Evolutionary conservation across 1,140 invertebrate species (phyloP), one percentile per base, ranked within the genome.

Genomic region (Mesaphorura yosii): DNA sequence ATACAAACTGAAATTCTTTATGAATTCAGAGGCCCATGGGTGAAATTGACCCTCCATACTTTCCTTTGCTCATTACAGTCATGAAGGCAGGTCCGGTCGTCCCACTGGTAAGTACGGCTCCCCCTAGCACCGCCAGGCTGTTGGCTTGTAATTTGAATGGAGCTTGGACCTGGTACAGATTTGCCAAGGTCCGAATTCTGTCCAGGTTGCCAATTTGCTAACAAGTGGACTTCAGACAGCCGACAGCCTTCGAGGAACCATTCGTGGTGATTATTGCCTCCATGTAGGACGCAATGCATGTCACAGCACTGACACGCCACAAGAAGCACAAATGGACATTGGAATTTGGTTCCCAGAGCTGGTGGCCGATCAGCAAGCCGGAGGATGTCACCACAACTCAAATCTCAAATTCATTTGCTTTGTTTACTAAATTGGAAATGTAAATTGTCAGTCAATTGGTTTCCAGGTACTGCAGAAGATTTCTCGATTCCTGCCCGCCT

Each of bases 151-250:
- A n/a, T n/a, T n/a, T n/a, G n/a, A n/a, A n/a, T n/a, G 12, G 34
- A 37, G n/a, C n/a, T 6, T 46, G 62, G 7, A 19, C 23, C 6
- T 19, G 10, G 40, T 6, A 27, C 53, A 73, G 71, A 73, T 75
- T 4, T 78, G 74, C 75, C 68, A 77, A 70, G 80, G 80, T 40
- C 67, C 72, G 50, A 72, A 75, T 55, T 75, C 71, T 26, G 77
- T 82, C 20, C 76, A 75, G 59, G 76, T 73, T 53, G 78, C 76
- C 14, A 72, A 80, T 55, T 65, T 64, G 25, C 76, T 81, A 69
- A 69, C 82, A 42, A 80, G 79, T 44, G 79, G 75, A 44, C 81
- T 79, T 40, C 77, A 81, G 60, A 80, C 80, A 15, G 56, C 64
- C 29, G 69, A 73, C 38, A 76, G 76, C 5, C 67, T 67, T 27